These are phyloP conservation scores for Hypotaenidia okinawae DNA, from an alignment of 2,797 vertebrate species.

Conservation along the genomic window DNA sequence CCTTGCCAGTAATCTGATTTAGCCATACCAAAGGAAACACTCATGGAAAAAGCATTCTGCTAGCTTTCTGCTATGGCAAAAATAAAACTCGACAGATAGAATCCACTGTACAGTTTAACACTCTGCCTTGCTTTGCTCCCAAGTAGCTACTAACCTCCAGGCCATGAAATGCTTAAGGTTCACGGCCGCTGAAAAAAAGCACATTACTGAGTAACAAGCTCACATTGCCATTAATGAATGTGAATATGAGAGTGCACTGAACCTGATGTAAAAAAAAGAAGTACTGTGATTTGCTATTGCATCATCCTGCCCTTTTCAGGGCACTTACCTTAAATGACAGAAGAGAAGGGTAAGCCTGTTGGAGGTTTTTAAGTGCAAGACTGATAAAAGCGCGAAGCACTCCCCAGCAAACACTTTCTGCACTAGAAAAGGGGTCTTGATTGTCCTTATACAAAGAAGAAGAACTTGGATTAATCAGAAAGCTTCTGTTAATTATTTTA, in stretches of 20 bases:
- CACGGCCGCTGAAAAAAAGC: background rate
- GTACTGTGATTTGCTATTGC: background rate
- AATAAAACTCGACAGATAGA: background rate
- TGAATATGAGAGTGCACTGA: background rate
- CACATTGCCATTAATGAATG: background rate
- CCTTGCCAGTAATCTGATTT: background rate
- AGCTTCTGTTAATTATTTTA: background rate
- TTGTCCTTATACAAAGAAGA: background rate
- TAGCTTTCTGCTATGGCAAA: background rate
- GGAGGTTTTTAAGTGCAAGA: background rate
- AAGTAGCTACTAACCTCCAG: background rate
- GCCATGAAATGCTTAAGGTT: background rate
- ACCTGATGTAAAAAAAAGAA: background rate
- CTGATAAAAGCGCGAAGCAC: background rate
- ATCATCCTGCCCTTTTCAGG: background rate
- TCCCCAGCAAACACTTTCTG: background rate
- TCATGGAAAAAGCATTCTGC: slow-evolving; percentile 15
- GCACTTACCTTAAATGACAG: background rate
- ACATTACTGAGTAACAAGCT: background rate
- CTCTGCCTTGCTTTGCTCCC: background rate
- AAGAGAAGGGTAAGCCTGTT: background rate
- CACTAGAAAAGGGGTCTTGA: background rate
- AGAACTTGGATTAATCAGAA: background rate
- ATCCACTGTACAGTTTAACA: background rate
- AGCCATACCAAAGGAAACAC: slow-evolving; percentile 14